Evolutionary conservation across 2,113 vertebrate genomes (phyloP).

Genomic region (Lathamus discolor): DNA sequence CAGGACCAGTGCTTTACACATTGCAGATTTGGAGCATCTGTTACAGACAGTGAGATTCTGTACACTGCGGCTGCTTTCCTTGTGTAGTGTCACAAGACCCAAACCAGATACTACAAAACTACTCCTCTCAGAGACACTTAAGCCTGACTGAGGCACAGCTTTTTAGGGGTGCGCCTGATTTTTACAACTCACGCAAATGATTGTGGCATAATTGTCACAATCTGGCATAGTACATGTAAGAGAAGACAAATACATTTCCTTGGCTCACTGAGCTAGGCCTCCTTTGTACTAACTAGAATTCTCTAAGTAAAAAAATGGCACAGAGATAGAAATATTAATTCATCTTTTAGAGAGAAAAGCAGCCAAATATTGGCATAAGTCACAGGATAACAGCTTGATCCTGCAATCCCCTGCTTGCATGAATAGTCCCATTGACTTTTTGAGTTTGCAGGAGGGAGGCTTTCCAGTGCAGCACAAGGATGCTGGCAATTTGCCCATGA

Average conservation of each 20-base stretch:
- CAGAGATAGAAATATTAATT: slow-evolving; percentile 25
- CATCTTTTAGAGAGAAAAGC: not conserved
- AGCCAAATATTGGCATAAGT: slow-evolving; percentile 49
- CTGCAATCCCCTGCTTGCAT: slow-evolving; percentile 43
- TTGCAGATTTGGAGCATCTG: not conserved
- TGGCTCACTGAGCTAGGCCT: not conserved
- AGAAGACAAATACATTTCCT: slow-evolving; percentile 26
- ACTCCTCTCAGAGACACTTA: not conserved
- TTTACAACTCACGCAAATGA: not conserved
- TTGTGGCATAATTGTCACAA: not conserved
- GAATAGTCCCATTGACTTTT: slow-evolving; percentile 49
- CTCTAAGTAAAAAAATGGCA: slow-evolving; percentile 23
- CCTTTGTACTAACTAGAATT: slow-evolving; percentile 43
- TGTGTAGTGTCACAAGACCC: not conserved
- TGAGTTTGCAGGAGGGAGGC: not conserved
- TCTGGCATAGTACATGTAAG: not conserved
- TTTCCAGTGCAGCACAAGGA: not conserved
- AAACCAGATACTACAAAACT: not conserved
- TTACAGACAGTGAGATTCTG: accelerated
- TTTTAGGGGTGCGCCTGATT: not conserved
- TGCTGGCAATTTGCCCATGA: slow-evolving; percentile 6
- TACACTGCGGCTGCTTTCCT: not conserved
- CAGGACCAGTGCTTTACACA: not conserved
- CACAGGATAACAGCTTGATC: slow-evolving; percentile 50
- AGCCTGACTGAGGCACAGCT: not conserved